Base-by-base conservation (phyloP, 1,140 invertebrate genomes). In the Cherax quadricarinatus region DNA sequence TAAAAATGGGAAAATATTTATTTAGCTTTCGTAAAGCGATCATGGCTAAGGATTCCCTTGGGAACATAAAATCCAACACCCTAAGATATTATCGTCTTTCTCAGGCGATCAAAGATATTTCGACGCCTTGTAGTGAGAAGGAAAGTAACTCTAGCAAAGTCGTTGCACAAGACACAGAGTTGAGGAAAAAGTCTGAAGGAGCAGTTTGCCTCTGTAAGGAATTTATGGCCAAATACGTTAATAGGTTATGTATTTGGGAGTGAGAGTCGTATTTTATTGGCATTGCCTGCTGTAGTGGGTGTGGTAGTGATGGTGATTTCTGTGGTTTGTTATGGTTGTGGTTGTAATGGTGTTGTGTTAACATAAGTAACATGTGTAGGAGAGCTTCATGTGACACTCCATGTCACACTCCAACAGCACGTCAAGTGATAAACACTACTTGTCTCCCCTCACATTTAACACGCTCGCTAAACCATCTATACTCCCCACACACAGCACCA, bases 211-310 rank as follows among this genome's bases (percentile, higher is more conserved):
- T 48, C 24, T 18, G 21, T 21, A 21, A 49, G 83, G 83, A 85
- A 85, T 85, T 85, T 85, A 85, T 85, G 41, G 30, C 48, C 83
- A 66, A 85, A 85, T 85, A 41, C 62, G 60, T 41, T 85, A 70
- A 85, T 85, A 85, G 83, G 60, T 85, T 85, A 85, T 66, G 83
- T 85, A 48, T 85, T 70, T 85, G 83, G 83, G 83, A 70, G 60
- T 70, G 53, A 10, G 57, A 62, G 80, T n/a, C 9, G 82, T 30
- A 62, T 84, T 62, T 57, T 84, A 84, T 62, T 78, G 66, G n/a
- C n/a, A 57, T 57, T 9, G 53, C 53, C 24, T 57, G 75, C 30
- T 41, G 86, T 53, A 14, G 75, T 87, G 70, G 53, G 81, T 24
- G 79, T 81, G 53, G 86, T 53, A 51, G 86, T 21, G 81, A 51